A percentile compares a stretch with the other conserved stretches of the same genome.
phyloP scores from a whole-genome alignment of 2,797 vertebrate genomes.

The Sebastes minor region DNA sequence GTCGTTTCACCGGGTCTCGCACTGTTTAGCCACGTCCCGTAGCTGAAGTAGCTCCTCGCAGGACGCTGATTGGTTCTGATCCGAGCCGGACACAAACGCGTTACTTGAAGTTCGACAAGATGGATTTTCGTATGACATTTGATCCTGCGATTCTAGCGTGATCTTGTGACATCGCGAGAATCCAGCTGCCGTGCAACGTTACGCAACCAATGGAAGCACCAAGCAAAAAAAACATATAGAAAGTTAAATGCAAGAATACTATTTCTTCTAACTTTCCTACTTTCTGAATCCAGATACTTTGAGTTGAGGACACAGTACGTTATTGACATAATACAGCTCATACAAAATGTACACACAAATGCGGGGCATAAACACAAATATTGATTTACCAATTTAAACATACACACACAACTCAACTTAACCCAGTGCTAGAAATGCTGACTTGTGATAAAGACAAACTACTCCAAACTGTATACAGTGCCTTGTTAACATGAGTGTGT shows the following conservation, averaged over 20 bases:
- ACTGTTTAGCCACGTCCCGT: accelerated
- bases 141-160: no score
- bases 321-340: background rate
- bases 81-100: no score
- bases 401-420: background rate
- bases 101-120: no score
- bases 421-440: background rate
- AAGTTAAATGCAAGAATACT: background rate
- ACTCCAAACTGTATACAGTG: background rate
- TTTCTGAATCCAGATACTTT: background rate
- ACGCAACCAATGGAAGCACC: background rate
- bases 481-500: background rate
- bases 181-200: accelerated
- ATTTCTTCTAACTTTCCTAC: background rate
- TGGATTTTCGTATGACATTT: no score
- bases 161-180: accelerated
- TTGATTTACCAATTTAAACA: background rate
- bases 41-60: no score
- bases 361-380: background rate
- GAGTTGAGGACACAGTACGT: background rate
- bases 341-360: background rate
- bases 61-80: no score
- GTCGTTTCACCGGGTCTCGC: no score
- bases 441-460: slow-evolving; percentile 4
- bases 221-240: background rate